Evolutionary conservation across 2,113 vertebrate species (phyloP).

Genomic region (Podarcis raffonei): DNA sequence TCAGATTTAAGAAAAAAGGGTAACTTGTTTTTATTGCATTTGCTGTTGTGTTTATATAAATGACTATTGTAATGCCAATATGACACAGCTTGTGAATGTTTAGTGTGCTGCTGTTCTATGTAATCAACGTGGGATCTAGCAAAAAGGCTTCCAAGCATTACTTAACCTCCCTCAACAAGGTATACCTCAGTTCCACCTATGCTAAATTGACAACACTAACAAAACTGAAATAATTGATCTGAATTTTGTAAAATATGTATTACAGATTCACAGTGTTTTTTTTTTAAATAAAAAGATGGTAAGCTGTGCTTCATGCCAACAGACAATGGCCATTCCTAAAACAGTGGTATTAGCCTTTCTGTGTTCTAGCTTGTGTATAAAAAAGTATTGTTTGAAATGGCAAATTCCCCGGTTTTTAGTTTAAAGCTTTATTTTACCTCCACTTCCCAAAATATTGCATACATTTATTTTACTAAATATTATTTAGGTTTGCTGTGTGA

Average conservation of each 20-base stretch:
- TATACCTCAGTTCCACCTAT: constrained; percentile 96
- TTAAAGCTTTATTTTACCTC: constrained; percentile 71
- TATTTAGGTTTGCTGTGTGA: constrained; percentile 87
- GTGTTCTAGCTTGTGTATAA: constrained; percentile 79
- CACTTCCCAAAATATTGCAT: constrained; percentile 69
- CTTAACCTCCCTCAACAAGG: constrained; percentile 97
- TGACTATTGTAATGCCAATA: constrained; percentile 96
- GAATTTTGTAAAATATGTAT: constrained; percentile 81
- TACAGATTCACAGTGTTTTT: constrained; percentile 72
- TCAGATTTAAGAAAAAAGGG: constrained; percentile 86
- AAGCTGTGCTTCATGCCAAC: constrained; percentile 82
- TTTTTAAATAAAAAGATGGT: constrained; percentile 70
- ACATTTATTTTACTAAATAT: constrained; percentile 72
- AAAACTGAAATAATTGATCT: constrained; percentile 75
- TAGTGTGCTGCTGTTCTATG: constrained; percentile 95
- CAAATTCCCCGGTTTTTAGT: constrained; percentile 66
- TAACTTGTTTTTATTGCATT: constrained; percentile 87
- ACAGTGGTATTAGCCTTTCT: constrained; percentile 78
- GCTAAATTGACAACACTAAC: constrained; percentile 89
- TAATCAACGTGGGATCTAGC: constrained; percentile 87
- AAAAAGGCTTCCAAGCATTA: constrained; percentile 95
- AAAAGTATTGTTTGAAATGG: constrained; percentile 75
- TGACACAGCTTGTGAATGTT: constrained; percentile 99
- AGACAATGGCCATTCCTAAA: constrained; percentile 84
- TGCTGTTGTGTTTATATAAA: constrained; percentile 90